Evolutionary conservation across 37 sponge, comb jelly and placozoan genomes (phyloP), one percentile per base, ranked within the genome.

Genomic region (Haliclona indistincta): DNA sequence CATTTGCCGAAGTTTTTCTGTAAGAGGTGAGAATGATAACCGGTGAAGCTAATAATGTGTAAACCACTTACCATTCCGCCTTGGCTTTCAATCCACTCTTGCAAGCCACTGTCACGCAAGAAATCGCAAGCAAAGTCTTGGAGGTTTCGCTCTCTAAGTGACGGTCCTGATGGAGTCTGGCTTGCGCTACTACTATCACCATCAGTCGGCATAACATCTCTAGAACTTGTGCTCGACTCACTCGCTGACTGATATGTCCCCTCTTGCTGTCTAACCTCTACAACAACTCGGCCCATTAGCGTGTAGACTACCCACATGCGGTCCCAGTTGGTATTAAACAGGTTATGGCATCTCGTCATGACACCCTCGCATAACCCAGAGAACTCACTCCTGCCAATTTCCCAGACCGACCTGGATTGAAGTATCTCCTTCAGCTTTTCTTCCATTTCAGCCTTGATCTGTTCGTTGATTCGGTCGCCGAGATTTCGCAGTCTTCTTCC

Each of bases 201-300:
- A n/a, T n/a, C n/a, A n/a, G n/a, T n/a, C n/a, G n/a, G n/a, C n/a
- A n/a, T n/a, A n/a, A n/a, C n/a, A n/a, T n/a, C n/a, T n/a, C n/a
- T n/a, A n/a, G n/a, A n/a, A n/a, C n/a, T n/a, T n/a, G n/a, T n/a
- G n/a, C n/a, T n/a, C n/a, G n/a, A n/a, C n/a, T n/a, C n/a, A n/a
- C n/a, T n/a, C n/a, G n/a, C n/a, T n/a, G n/a, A n/a, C 7, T 26
- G 26, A 25, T 26, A 20, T 58, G 6, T 58, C 28, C n/a, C 26
- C 22, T 25, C 60, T 58, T 58, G 60, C 28, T 58, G 60, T 20
- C 60, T 58, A 20, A 58, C 11, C n/a, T 58, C 60, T 58, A 6
- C 60, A 25, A 58, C 28, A 25, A 58, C 26, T 6, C 60, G 13
- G n/a, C 60, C 28, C 7, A 26, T 6, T n/a, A n/a, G 6, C n/a